Evolutionary conservation across 2,113 vertebrate species (phyloP), one percentile per base, ranked within the genome.

Genomic region (Chionomys nivalis): DNA sequence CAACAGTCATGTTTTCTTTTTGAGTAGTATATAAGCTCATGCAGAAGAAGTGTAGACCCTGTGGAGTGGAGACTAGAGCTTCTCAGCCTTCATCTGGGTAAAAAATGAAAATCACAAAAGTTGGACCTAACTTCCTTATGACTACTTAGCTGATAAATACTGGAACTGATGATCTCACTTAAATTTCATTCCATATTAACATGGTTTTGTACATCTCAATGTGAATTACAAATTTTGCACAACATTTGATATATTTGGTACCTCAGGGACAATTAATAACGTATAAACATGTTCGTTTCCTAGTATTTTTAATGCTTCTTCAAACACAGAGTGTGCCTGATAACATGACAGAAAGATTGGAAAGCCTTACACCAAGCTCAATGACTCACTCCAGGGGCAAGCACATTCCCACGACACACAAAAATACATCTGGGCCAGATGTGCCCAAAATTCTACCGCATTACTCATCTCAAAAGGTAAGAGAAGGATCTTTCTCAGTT

Each of bases 401-500:
- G 26, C 95, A 52, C 73, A 13, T 75, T 78, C 42, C 42, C 82
- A 81, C 24, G 87, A 91, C 94, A 93, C 72, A 49, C 2, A 90
- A 90, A 81, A 76, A 81, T 72, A 26, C 89, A 73, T 93, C 81
- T 87, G 39, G 73, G 66, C 47, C 79, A 90, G 72, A 81, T 81
- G 28, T 85, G 5, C 21, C 36, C 49, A 61, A 81, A 85, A 86
- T 97, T 94, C 33, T 81, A 82, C 42, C 36, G 31, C 61, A 63
- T 55, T 91, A 93, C 87, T 95, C 83, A 89, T 91, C 79, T 96
- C 77, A 52, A 52, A 96, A 95, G 63, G 42, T 49, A 93, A 33
- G 58, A 92, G 89, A 91, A 86, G 94, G 75, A 61, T 94, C 91
- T 91, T 95, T 95, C 76, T 95, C 92, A 26, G 94, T 96, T 92